phyloP scores from a whole-genome alignment of 2,888 invertebrate genomes.

The Schizotus pectinicornis region DNA sequence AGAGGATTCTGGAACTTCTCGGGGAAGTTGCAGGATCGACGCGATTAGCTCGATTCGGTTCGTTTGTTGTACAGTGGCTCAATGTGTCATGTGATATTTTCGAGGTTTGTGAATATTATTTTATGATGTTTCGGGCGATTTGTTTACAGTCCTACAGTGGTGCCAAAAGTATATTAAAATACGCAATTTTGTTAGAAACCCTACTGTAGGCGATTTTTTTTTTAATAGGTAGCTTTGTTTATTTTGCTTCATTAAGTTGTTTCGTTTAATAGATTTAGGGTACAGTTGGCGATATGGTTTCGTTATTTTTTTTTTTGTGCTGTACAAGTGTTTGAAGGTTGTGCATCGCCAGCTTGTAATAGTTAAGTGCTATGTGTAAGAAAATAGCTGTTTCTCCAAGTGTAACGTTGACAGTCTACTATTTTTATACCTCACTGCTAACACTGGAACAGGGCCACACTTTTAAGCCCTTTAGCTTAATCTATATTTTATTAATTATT shows the following conservation, averaged over 20 bases:
- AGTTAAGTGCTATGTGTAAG: conserved; percentile 15
- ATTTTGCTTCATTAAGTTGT: conserved; percentile 44
- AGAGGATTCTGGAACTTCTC: conserved; percentile 23
- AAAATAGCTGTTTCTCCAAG: conserved; percentile 14
- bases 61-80: conserved; percentile 55
- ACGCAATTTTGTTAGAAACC: conserved; percentile 25
- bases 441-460: too few species aligned
- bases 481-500: too few species aligned
- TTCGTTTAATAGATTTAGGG: conserved; percentile 38
- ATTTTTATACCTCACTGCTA: conserved; percentile 31
- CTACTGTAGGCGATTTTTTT: conserved; percentile 47
- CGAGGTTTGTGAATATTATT: conserved; percentile 55
- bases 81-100: conserved; percentile 61
- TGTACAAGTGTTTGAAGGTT: conserved; percentile 53
- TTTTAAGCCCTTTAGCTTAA: conserved; percentile 12
- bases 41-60: conserved; percentile 24
- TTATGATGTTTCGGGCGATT: conserved; percentile 30
- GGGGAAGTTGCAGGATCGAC: too few species aligned
- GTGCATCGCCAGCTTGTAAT: conserved; percentile 51
- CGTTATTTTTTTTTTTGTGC: conserved; percentile 42
- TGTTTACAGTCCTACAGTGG: conserved; percentile 47
- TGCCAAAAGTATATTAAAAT: conserved; percentile 43
- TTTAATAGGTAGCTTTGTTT: conserved; percentile 45
- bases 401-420: conserved; percentile 33
- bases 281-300: conserved; percentile 50